A percentile compares a stretch with the other conserved stretches of the same genome.
Conservation (phyloP, 2,888 invertebrate species). For the Homarus gammarus region DNA sequence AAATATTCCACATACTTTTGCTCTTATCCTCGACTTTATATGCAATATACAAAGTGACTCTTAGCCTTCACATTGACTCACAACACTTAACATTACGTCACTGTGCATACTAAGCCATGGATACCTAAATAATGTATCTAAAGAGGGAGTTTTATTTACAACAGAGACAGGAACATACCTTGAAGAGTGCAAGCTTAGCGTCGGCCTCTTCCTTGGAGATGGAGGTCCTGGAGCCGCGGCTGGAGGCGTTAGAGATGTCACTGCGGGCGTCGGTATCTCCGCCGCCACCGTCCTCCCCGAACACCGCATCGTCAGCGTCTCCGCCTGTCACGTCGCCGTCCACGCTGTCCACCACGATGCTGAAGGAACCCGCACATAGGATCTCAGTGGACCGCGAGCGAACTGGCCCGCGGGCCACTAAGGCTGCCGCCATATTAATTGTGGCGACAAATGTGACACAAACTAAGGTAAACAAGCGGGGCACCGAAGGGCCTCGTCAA, state of each 20-base stretch:
- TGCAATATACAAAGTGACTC: no score
- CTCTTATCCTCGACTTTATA: no score
- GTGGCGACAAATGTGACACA: not conserved
- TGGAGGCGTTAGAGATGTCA: constrained; percentile 59
- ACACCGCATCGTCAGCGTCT: constrained; percentile 62
- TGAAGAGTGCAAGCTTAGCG: constrained; percentile 70
- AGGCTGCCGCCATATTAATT: constrained; percentile 58
- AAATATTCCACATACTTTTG: no score
- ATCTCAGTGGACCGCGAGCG: constrained; percentile 73
- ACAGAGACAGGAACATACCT: constrained; percentile 32
- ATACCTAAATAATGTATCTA: no score
- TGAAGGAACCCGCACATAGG: constrained; percentile 69
- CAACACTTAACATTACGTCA: not conserved
- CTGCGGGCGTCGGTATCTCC: constrained; percentile 47
- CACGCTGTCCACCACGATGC: constrained; percentile 74
- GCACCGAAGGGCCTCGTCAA: not conserved
- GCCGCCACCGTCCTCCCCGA: constrained; percentile 56
- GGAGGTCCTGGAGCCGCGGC: constrained; percentile 68
- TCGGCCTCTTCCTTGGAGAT: constrained; percentile 70
- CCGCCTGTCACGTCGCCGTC: constrained; percentile 70
- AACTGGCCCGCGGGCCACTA: constrained; percentile 68
- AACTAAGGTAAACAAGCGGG: not conserved
- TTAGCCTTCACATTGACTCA: no score
- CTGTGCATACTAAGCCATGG: not conserved
- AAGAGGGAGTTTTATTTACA: no score